These are phyloP conservation scores for Salpingus planirostris DNA, from an alignment of 2,888 invertebrate species.

Conservation along the genomic window DNA sequence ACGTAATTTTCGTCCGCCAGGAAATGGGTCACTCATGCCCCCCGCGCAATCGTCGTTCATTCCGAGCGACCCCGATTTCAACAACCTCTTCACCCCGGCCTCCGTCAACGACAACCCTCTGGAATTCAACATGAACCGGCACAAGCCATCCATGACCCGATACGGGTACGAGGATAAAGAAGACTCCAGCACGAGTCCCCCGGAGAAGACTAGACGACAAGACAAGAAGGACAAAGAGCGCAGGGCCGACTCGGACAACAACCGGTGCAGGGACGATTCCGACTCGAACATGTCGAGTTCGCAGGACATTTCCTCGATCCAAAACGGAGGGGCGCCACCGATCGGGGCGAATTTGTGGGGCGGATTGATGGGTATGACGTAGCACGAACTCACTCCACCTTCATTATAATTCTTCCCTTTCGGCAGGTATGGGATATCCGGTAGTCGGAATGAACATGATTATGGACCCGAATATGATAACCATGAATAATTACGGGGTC, in stretches of 20 bases:
- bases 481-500: constrained; percentile 45
- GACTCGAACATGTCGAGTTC: constrained; percentile 40
- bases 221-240: constrained; percentile 29
- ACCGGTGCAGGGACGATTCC: constrained; percentile 39
- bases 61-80: constrained; percentile 14
- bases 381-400: constrained; percentile 20
- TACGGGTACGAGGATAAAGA: constrained; percentile 41
- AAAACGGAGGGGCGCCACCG: constrained; percentile 26
- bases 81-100: constrained; percentile 14
- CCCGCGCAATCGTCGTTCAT: constrained; percentile 7
- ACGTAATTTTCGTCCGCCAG: constrained; percentile 8
- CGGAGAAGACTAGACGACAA: constrained; percentile 23
- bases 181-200: constrained; percentile 37
- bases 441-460: constrained; percentile 52
- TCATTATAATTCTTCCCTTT: constrained; percentile 2
- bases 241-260: constrained; percentile 41
- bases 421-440: constrained; percentile 40
- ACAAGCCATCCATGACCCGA: constrained; percentile 45
- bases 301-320: constrained; percentile 25
- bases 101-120: constrained; percentile 52
- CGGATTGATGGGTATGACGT: constrained; percentile 33
- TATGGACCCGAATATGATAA: constrained; percentile 57
- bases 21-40: constrained; percentile 15
- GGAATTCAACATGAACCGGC: constrained; percentile 54
- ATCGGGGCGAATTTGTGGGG: constrained; percentile 37